Conservation (phyloP, 2,113 vertebrate species). For the Laticauda laticaudata region DNA sequence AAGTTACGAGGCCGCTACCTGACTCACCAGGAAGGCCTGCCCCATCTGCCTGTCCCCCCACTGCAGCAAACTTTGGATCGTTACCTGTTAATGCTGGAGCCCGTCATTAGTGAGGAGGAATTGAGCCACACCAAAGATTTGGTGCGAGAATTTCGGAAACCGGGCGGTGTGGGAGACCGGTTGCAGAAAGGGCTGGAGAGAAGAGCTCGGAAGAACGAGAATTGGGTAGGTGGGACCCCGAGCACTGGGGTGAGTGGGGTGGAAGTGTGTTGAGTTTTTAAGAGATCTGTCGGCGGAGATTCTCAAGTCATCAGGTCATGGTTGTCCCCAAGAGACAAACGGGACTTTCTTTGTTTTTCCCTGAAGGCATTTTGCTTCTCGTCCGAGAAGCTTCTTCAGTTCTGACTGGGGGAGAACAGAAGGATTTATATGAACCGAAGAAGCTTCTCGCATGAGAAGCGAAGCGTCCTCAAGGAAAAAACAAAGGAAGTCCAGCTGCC, state of each 20-base stretch:
- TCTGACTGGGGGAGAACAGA: too few relatives aligned
- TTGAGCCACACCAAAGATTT: constrained; percentile 78
- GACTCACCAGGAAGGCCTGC: constrained; percentile 85
- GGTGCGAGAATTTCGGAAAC: constrained; percentile 79
- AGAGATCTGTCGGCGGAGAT: background rate
- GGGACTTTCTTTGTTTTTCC: background rate
- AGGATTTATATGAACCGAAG: too few relatives aligned
- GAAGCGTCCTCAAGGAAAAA: background rate
- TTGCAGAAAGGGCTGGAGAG: constrained; percentile 88
- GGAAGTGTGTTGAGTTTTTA: background rate
- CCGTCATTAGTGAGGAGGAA: constrained; percentile 84
- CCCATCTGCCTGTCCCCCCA: constrained; percentile 81
- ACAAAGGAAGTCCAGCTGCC: too few relatives aligned
- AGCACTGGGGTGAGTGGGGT: rapidly evolving
- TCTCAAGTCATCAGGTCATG: background rate
- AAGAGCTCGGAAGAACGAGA: constrained; percentile 79
- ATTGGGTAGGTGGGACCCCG: constrained; percentile 81
- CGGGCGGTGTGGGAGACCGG: constrained; percentile 83
- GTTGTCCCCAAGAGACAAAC: background rate
- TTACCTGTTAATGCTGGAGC: constrained; percentile 84
- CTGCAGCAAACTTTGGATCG: constrained; percentile 88
- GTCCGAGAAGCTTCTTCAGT: background rate
- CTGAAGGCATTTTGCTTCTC: background rate
- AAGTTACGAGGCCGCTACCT: constrained; percentile 79
- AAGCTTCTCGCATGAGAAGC: too few relatives aligned